Conservation (phyloP, 2,888 invertebrate species). For the Oligia fasciuncula region DNA sequence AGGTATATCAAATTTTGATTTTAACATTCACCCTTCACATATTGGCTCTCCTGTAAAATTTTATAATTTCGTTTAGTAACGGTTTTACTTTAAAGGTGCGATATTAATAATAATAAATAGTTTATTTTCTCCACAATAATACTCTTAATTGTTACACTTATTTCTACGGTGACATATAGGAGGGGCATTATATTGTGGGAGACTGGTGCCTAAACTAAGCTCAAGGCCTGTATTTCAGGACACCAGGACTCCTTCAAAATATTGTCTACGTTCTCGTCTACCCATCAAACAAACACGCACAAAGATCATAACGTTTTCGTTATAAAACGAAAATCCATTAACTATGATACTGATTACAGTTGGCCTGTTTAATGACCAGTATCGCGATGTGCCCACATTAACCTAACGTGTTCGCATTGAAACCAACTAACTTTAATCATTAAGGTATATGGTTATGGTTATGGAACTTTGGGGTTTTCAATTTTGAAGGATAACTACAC, state of each 20-base stretch:
- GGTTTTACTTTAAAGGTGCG: too few species aligned
- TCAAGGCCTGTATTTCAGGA: too few species aligned
- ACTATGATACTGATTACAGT: conserved; percentile 43
- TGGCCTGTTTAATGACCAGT: conserved; percentile 40
- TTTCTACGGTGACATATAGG: too few species aligned
- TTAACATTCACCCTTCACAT: not conserved
- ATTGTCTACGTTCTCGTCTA: not conserved
- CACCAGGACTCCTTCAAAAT: too few species aligned
- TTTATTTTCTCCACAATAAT: too few species aligned
- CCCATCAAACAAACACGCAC: conserved; percentile 28
- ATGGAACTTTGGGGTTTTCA: conserved; percentile 47
- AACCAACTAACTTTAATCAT: conserved; percentile 59
- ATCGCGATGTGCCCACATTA: conserved; percentile 57
- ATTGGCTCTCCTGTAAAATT: too few species aligned
- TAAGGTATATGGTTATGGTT: conserved; percentile 55
- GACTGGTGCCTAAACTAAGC: too few species aligned
- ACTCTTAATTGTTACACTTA: too few species aligned
- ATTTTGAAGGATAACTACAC: conserved; percentile 38
- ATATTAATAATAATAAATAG: too few species aligned
- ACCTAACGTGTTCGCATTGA: conserved; percentile 48
- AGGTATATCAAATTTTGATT: not conserved
- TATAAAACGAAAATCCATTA: conserved; percentile 59
- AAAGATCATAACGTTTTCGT: conserved; percentile 40
- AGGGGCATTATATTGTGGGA: too few species aligned
- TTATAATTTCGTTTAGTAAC: too few species aligned